Conservation (phyloP, 2,113 vertebrate genomes). For the Octodon degus region DNA sequence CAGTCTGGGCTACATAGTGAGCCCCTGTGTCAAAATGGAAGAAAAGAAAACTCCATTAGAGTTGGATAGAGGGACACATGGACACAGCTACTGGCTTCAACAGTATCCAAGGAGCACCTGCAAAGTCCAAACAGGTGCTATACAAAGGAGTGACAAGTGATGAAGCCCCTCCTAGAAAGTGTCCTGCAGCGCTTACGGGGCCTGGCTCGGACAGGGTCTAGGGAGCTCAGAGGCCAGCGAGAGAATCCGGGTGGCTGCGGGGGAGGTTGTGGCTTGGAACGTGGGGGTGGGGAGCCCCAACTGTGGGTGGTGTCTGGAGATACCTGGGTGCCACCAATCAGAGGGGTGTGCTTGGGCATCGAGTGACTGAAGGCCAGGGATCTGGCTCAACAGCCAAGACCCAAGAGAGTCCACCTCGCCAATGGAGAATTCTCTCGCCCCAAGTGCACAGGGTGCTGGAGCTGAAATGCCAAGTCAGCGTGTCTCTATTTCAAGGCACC, state of each 20-base stretch:
- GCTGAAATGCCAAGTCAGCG: neutral
- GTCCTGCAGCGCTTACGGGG: neutral
- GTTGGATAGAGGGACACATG: neutral
- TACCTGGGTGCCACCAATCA: neutral
- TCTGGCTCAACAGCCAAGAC: too few species aligned
- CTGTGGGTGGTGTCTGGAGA: neutral
- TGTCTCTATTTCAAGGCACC: too few species aligned
- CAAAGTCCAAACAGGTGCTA: neutral
- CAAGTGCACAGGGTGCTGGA: neutral
- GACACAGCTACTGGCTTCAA: neutral
- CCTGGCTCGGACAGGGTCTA: neutral
- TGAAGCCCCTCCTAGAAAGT: neutral
- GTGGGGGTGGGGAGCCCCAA: neutral
- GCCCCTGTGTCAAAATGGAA: neutral
- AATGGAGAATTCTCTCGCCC: neutral
- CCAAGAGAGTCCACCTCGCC: too few species aligned
- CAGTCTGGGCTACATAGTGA: neutral
- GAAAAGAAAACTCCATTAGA: neutral
- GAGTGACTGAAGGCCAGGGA: neutral
- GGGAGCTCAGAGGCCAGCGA: neutral
- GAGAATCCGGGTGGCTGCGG: neutral
- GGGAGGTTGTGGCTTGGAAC: neutral
- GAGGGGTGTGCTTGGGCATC: neutral
- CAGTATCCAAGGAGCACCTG: accelerated
- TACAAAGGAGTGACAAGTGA: neutral